Evolutionary conservation across 2,888 invertebrate species (phyloP), one percentile per base, ranked within the genome.

Genomic region (Scaptomyza caliginosa): DNA sequence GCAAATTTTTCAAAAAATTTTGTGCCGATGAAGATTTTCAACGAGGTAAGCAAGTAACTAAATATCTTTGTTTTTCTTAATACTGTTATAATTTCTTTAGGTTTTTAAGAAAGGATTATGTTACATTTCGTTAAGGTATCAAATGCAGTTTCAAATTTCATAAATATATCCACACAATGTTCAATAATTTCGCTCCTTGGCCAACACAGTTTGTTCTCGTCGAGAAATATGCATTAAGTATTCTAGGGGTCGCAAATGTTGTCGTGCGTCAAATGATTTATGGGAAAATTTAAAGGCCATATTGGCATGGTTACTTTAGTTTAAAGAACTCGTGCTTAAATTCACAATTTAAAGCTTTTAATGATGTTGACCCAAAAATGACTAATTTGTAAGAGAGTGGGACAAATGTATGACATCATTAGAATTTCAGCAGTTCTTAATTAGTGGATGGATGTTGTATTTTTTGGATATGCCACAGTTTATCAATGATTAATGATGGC

Each of bases 11-110:
- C 34, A 80, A 74, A 10, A 90, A 90, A 67, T 89, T 91, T 43
- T 91, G 91, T 39, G 78, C 88, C 11, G 90, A 91, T 63, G 77
- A 70, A 17, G 86, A 79, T 24, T 91, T 91, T 77, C 91, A 91
- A 70, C 66, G 83, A 67, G 91, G 91, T 91, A 60, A 81, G 77
- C 39, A 10, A 10, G 6, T 17, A 3, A 4, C 1, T 4, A 3
- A 51, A 30, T 6, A 17, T 2, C 13, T 49, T 52, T 2, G 16
- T 11, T 16, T 7, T n/a, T 19, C 6, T 19, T n/a, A n/a, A 19
- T 11, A 5, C 10, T 2, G 3, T 24, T 1, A 24, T 24, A 24
- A 3, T 8, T 8, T 2, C 2, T 8, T 24, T 24, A 24, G 24
- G 2, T 24, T 4, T 24, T 8, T 24, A 19, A n/a, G 1, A 2